Base-by-base conservation (phyloP, 2,888 invertebrate genomes). In the Agrochola circellaris region DNA sequence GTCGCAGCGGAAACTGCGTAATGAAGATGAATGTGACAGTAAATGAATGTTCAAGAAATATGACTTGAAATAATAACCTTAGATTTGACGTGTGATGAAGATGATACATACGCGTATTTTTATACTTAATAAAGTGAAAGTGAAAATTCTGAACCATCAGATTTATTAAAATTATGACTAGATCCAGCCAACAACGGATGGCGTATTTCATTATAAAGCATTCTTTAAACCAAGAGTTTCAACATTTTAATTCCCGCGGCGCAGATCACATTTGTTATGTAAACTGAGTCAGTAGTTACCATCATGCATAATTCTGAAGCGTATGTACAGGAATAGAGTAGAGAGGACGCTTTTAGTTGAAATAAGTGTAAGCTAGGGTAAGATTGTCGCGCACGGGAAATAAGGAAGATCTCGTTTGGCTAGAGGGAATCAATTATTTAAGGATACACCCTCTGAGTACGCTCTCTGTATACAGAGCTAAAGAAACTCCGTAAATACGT, bases 401-500 rank as follows among this genome's bases (percentile, higher is more conserved):
- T 85, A 85, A 83, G 87, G 83, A 87, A 85, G 69, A 78, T 61
- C 80, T 83, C 74, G 74, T 78, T 87, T 87, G 75, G 78, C 83
- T 67, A 78, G 83, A 77, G 73, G 74, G 81, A 85, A 89, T 90
- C 87, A 87, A 89, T 89, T 90, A 90, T 91, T 89, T 83, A 90
- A 81, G 75, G 72, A 71, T 72, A 77, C 76, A 80, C 74, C 75
- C 77, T 81, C 75, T 75, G 71, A 76, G 76, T 79, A 68, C 81
- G 73, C 73, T 83, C 66, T 73, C 51, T 61, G 73, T 78, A 67
- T 72, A 81, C 65, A 38, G 48, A 77, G 70, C 26, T 65, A 82
- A 79, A 79, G 38, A 76, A 86, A 71, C 72, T 73, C 54, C 26
- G 48, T 68, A 74, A 83, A 86, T 67, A 78, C 54, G 58, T 54